A percentile compares a stretch with the other conserved stretches of the same genome.
phyloP scores from a whole-genome alignment of 2,113 vertebrate genomes.

The Calypte anna region DNA sequence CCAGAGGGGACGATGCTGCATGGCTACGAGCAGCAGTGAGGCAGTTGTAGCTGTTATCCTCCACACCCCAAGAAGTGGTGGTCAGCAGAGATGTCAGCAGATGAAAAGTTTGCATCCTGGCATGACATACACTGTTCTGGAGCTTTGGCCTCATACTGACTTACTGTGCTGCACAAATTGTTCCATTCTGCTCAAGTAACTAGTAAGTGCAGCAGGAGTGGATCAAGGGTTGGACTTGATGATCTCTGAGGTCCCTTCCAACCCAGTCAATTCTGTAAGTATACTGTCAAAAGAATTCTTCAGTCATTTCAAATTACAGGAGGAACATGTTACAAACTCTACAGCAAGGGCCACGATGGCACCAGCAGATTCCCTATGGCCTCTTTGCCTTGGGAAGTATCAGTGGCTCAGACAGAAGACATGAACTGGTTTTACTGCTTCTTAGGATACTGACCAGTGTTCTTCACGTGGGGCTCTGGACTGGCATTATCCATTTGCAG shows the following conservation, averaged over 20 bases:
- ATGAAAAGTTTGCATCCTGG: neutral
- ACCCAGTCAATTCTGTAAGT: too few species aligned
- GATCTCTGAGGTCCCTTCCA: too few species aligned
- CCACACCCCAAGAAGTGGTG: neutral
- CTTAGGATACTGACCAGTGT: neutral
- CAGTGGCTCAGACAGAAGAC: neutral
- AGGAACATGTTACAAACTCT: neutral
- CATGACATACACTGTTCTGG: neutral
- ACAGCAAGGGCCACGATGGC: neutral
- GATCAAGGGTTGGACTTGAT: too few species aligned
- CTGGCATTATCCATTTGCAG: neutral
- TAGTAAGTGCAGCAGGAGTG: too few species aligned
- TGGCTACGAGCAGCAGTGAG: neutral
- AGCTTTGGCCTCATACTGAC: neutral
- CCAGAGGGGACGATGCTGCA: neutral
- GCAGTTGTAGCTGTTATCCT: neutral
- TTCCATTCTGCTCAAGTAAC: neutral
- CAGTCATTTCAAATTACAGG: neutral
- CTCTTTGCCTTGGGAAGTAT: neutral
- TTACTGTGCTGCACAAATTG: neutral
- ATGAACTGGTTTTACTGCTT: neutral
- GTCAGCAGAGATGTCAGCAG: neutral
- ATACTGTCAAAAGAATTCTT: neutral
- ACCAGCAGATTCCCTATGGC: neutral
- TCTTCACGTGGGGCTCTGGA: accelerated